These are phyloP conservation scores for Drosophila nigritarsus DNA, from an alignment of 2,888 invertebrate species.

Conservation along the genomic window DNA sequence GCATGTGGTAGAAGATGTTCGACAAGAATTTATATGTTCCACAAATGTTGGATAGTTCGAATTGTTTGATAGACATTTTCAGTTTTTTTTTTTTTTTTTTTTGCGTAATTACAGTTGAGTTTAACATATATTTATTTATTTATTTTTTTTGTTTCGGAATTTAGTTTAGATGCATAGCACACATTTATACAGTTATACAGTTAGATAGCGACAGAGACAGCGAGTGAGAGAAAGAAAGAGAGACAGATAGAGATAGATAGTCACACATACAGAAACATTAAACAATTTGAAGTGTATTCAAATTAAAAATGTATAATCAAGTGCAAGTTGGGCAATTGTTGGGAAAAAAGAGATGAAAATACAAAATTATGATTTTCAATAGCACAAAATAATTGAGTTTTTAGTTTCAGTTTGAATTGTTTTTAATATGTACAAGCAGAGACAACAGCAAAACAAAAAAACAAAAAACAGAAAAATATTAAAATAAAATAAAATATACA, in stretches of 20 bases:
- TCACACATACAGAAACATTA: conserved; percentile 72
- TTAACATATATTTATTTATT: conserved; percentile 21
- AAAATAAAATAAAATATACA: not conserved
- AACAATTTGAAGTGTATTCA: conserved; percentile 41
- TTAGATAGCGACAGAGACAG: conserved; percentile 70
- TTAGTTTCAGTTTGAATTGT: conserved; percentile 10
- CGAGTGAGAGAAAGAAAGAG: conserved; percentile 71
- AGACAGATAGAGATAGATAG: conserved; percentile 68
- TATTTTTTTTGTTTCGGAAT: conserved; percentile 40
- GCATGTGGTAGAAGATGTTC: conserved; percentile 87
- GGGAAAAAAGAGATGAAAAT: conserved; percentile 14
- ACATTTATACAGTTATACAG: conserved; percentile 73
- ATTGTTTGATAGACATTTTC: conserved; percentile 27
- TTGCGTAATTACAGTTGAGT: conserved; percentile 45
- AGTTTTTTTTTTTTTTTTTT: conserved; percentile 35
- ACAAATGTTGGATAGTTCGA: conserved; percentile 63
- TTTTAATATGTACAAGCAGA: conserved; percentile 38
- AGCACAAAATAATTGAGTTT: conserved; percentile 31
- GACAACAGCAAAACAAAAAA: conserved; percentile 26
- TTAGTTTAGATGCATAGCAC: conserved; percentile 63
- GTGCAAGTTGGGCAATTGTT: conserved; percentile 32
- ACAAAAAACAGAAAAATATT: not conserved
- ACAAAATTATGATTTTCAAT: conserved; percentile 10
- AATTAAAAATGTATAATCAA: conserved; percentile 22
- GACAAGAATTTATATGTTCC: conserved; percentile 86